Percentiles rank a stretch among this genome's conserved stretches.
Evolutionary conservation across 2,113 vertebrate genomes (phyloP).

Genomic region (Oncorhynchus nerka): DNA sequence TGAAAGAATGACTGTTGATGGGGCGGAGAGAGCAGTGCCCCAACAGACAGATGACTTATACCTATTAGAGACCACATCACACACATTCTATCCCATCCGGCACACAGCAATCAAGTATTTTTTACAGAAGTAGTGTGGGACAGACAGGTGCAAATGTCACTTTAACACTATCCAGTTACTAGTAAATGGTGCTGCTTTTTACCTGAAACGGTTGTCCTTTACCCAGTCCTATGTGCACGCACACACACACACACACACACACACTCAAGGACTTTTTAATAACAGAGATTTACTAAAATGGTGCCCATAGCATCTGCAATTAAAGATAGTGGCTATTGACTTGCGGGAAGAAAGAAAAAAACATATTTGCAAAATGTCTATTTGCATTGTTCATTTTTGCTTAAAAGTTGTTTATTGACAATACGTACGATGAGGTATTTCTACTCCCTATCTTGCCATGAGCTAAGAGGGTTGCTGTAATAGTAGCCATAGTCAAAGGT

Average conservation of each 20-base stretch:
- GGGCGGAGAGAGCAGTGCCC: background rate
- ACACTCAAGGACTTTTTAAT: constrained; percentile 75
- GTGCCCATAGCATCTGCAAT: constrained; percentile 64
- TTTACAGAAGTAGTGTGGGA: constrained; percentile 66
- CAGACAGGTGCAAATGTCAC: constrained; percentile 78
- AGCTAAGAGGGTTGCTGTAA: background rate
- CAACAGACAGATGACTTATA: constrained; percentile 20
- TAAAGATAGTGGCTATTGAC: constrained; percentile 60
- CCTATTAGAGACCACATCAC: constrained; percentile 37
- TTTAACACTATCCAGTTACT: constrained; percentile 77
- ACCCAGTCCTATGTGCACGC: constrained; percentile 54
- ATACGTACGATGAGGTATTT: background rate
- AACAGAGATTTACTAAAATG: constrained; percentile 66
- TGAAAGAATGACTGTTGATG: background rate
- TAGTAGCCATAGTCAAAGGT: constrained; percentile 17
- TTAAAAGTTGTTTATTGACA: constrained; percentile 34
- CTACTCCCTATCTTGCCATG: background rate
- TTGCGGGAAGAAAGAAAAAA: constrained; percentile 47
- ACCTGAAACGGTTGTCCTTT: constrained; percentile 75
- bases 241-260: constrained; percentile 19
- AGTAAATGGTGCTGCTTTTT: constrained; percentile 83
- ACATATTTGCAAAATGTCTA: constrained; percentile 61
- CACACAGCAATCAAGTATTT: constrained; percentile 45
- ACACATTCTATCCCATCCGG: constrained; percentile 33
- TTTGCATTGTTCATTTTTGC: constrained; percentile 33